These are phyloP conservation scores for Smittia sp. DNA, from an alignment of 2,888 invertebrate species.

Conservation along the genomic window DNA sequence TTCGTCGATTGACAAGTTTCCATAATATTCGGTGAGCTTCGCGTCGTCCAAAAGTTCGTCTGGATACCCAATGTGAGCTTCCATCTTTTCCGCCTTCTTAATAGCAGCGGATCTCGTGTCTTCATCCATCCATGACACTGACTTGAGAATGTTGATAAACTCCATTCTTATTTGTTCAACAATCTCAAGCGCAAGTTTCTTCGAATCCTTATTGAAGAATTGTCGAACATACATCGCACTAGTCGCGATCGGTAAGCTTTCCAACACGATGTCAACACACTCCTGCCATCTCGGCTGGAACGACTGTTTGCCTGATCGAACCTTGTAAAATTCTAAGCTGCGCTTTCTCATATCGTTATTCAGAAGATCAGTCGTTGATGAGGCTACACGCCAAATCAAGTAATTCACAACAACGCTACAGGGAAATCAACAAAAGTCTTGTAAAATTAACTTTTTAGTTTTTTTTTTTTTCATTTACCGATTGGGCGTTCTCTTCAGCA, in stretches of 20 bases:
- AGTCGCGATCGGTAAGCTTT: conserved; percentile 45
- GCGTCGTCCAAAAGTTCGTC: conserved; percentile 74
- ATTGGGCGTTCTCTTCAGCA: conserved; percentile 27
- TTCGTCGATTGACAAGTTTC: conserved; percentile 56
- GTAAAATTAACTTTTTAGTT: too few relatives aligned
- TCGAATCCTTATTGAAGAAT: conserved; percentile 57
- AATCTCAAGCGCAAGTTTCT: conserved; percentile 58
- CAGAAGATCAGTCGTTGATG: conserved; percentile 70
- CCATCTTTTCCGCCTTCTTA: conserved; percentile 68
- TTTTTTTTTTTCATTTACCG: conserved; percentile 24
- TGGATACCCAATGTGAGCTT: conserved; percentile 81
- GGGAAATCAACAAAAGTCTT: background rate
- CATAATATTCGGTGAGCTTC: conserved; percentile 71
- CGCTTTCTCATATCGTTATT: conserved; percentile 67
- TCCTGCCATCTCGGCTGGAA: conserved; percentile 80
- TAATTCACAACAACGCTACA: conserved; percentile 68
- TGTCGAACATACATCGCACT: conserved; percentile 52
- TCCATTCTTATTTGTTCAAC: conserved; percentile 61
- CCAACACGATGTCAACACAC: conserved; percentile 52
- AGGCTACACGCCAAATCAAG: conserved; percentile 79
- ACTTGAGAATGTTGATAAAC: conserved; percentile 70
- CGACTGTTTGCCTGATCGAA: conserved; percentile 71
- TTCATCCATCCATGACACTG: conserved; percentile 86
- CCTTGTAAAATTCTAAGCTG: conserved; percentile 70
- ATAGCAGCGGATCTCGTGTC: conserved; percentile 68